Percentiles rank a stretch among this genome's conserved stretches.
phyloP scores from a whole-genome alignment of 2,113 vertebrate genomes.

The Gadus chalcogrammus region DNA sequence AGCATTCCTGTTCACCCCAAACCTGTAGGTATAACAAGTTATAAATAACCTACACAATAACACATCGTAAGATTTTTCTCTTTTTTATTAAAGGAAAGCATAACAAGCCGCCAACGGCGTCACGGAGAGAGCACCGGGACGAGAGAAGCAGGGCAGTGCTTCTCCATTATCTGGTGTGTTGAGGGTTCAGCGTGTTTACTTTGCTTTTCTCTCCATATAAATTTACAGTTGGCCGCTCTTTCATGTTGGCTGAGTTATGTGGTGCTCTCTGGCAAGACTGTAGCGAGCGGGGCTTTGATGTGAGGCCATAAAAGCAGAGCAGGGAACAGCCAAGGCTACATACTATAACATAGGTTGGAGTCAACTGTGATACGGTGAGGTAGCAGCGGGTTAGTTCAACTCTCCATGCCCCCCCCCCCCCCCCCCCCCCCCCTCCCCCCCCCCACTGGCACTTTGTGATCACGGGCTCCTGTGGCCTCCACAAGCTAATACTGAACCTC shows the following conservation, averaged over 20 bases:
- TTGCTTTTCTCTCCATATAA: constrained; percentile 44
- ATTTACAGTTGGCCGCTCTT: constrained; percentile 51
- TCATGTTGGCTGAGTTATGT: constrained; percentile 67
- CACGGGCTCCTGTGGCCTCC: background rate
- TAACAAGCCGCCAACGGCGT: constrained; percentile 16
- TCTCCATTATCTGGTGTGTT: constrained; percentile 38
- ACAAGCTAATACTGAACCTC: background rate
- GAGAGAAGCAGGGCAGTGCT: constrained; percentile 11
- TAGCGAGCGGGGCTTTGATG: constrained; percentile 61
- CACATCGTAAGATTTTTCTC: constrained; percentile 13
- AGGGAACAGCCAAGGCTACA: constrained; percentile 36
- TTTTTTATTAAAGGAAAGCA: constrained; percentile 15
- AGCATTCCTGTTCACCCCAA: constrained; percentile 60
- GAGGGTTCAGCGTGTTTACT: constrained; percentile 49
- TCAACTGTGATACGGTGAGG: constrained; percentile 2
- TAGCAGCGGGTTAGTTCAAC: background rate
- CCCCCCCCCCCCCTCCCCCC: no score
- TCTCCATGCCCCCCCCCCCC: background rate
- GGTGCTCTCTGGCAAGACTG: constrained; percentile 45
- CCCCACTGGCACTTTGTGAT: no score
- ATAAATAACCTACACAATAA: constrained; percentile 29
- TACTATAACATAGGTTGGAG: constrained; percentile 41
- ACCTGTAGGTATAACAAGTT: constrained; percentile 47
- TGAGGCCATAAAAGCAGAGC: constrained; percentile 49
- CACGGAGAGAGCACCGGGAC: constrained; percentile 1